Evolutionary conservation across 2,797 vertebrate species (phyloP).

Genomic region (Emydoidea blandingii): DNA sequence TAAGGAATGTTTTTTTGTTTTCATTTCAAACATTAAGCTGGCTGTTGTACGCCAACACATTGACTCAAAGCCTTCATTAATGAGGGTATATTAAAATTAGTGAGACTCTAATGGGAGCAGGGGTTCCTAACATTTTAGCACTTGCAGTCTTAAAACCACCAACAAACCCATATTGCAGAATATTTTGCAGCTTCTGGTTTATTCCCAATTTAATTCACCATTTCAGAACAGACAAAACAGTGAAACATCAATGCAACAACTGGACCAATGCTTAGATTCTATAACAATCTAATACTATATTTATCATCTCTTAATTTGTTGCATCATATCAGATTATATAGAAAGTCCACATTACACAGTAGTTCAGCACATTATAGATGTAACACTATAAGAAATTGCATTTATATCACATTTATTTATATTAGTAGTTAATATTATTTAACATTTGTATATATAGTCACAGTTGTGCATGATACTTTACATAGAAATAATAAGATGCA

Average conservation of each 20-base stretch:
- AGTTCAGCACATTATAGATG: neutral
- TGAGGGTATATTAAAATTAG: neutral
- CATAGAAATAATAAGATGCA: neutral
- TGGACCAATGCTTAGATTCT: neutral
- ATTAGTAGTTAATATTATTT: neutral
- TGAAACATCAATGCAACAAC: neutral
- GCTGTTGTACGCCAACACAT: neutral
- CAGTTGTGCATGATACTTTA: neutral
- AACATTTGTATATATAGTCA: neutral
- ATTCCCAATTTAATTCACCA: neutral
- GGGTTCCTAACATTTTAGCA: neutral
- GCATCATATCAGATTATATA: neutral
- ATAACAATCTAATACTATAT: neutral
- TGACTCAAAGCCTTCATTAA: neutral
- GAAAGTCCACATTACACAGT: neutral
- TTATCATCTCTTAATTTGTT: neutral
- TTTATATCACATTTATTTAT: neutral
- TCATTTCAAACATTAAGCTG: neutral
- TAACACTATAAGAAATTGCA: neutral
- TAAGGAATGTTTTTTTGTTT: neutral
- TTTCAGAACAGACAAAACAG: neutral
- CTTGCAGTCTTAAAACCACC: neutral
- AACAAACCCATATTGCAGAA: neutral
- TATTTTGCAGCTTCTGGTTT: neutral
- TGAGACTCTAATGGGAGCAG: no score